Evolutionary conservation across 2,113 vertebrate species (phyloP).

Genomic region (Parus major): DNA sequence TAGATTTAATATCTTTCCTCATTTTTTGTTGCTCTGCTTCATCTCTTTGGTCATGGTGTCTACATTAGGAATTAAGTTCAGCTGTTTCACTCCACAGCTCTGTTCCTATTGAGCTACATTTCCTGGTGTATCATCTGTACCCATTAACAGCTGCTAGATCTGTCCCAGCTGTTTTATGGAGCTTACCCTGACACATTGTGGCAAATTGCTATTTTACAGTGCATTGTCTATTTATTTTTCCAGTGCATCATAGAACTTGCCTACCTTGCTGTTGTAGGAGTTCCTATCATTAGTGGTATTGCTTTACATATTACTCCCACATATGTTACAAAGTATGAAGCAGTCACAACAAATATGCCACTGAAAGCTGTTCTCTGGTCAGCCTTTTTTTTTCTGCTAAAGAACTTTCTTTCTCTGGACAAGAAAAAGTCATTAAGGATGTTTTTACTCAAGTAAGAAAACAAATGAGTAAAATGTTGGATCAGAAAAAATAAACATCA

Average conservation of each 20-base stretch:
- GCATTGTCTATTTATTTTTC: slow-evolving; percentile 36
- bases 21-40: neutral
- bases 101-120: neutral
- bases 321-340: slow-evolving; percentile 8
- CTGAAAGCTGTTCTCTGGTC: neutral
- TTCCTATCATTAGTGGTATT: neutral
- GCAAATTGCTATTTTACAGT: slow-evolving; percentile 36
- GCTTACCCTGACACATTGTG: neutral
- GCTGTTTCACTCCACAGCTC: neutral
- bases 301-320: slow-evolving; percentile 33
- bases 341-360: neutral
- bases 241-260: neutral
- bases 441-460: slow-evolving; percentile 54
- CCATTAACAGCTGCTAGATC: neutral
- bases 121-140: neutral
- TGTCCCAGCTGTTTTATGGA: slow-evolving; percentile 26
- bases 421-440: slow-evolving; percentile 54
- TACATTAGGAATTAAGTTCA: neutral
- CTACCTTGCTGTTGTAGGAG: slow-evolving; percentile 1
- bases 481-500: slow-evolving; percentile 58
- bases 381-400: slow-evolving; percentile 5
- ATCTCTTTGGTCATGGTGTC: neutral
- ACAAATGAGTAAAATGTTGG: slow-evolving; percentile 47
- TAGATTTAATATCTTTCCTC: neutral
- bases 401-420: slow-evolving; percentile 24